Percentiles rank a stretch among this genome's conserved stretches.
phyloP scores from a whole-genome alignment of 2,797 vertebrate genomes.

The Sebastolobus altivelis region DNA sequence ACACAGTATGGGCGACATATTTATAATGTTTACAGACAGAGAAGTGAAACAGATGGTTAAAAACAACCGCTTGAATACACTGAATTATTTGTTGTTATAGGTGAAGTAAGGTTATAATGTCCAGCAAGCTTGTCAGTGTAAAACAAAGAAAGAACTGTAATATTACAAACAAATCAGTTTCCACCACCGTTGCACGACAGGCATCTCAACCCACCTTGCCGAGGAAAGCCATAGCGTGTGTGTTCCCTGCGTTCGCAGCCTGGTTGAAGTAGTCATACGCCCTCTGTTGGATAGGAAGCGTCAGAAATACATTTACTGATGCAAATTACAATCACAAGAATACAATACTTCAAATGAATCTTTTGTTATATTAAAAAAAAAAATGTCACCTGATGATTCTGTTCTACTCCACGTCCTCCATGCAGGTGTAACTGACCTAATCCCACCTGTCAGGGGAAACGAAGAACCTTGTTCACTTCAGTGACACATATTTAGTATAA shows the following conservation, averaged over 20 bases:
- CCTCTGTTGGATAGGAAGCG: constrained; percentile 83
- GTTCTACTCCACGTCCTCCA: constrained; percentile 96
- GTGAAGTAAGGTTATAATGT: not conserved
- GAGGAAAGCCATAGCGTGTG: constrained; percentile 98
- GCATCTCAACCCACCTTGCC: constrained; percentile 90
- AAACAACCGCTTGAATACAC: not conserved
- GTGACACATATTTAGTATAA: not conserved
- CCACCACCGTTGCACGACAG: accelerated
- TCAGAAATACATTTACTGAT: not conserved
- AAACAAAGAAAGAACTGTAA: not conserved
- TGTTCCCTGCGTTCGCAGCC: constrained; percentile 97
- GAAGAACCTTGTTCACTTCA: not conserved
- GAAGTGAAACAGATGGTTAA: constrained; percentile 6
- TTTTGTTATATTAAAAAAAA: no score
- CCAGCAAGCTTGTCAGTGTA: not conserved
- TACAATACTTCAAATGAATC: accelerated
- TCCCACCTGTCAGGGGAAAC: constrained; percentile 87
- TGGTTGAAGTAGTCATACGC: constrained; percentile 99
- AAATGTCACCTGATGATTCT: constrained; percentile 94
- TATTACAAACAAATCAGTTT: not conserved
- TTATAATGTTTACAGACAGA: constrained; percentile 34
- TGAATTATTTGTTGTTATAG: not conserved
- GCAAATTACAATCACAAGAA: not conserved
- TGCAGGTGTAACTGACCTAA: constrained; percentile 96
- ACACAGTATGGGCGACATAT: not conserved